A percentile compares a stretch with the other conserved stretches of the same genome.
phyloP scores from a whole-genome alignment of 2,113 vertebrate species.

The Marcusenius ussheri region DNA sequence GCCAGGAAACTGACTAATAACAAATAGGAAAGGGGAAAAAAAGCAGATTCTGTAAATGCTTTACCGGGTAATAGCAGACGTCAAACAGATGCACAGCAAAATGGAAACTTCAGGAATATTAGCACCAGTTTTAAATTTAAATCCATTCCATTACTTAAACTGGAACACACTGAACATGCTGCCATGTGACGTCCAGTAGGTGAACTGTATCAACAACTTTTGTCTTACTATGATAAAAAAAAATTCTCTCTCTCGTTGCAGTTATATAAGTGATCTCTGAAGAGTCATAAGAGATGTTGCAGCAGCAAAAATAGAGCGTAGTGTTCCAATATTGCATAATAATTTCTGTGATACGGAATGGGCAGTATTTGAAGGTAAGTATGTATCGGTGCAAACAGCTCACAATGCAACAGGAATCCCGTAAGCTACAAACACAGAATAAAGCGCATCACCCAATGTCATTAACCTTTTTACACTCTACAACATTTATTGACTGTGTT shows the following conservation, averaged over 20 bases:
- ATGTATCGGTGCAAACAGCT: not conserved
- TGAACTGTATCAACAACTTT: not conserved
- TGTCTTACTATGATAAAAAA: not conserved
- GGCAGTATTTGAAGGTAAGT: not conserved
- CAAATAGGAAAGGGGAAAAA: not conserved
- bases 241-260: not conserved
- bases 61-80: not conserved
- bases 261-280: not conserved
- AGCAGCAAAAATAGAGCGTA: not conserved
- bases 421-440: not conserved
- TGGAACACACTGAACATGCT: not conserved
- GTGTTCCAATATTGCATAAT: slow-evolving; percentile 8
- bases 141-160: not conserved
- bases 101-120: not conserved
- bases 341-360: slow-evolving; percentile 1
- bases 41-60: not conserved
- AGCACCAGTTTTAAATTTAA: not conserved
- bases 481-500: not conserved
- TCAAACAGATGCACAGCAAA: not conserved
- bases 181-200: not conserved
- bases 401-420: not conserved
- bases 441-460: not conserved
- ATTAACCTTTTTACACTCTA: not conserved
- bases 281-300: not conserved
- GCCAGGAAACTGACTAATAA: not conserved